Conservation (phyloP, 2,113 vertebrate species). For the Cygnus atratus region DNA sequence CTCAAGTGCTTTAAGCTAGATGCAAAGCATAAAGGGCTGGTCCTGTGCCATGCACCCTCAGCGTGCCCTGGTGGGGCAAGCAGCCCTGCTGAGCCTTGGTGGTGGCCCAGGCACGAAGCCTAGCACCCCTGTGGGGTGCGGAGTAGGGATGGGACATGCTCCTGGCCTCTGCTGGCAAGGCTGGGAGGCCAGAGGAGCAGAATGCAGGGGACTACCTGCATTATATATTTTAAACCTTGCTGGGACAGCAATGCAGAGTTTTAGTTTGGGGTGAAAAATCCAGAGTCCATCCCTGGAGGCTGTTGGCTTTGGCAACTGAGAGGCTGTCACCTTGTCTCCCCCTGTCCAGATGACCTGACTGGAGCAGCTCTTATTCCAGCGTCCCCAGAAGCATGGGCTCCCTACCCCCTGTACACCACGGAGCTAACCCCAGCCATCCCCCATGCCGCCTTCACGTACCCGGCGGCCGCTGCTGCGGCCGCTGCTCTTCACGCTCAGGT, state of each 20-base stretch:
- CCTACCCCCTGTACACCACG: slow-evolving; percentile 94
- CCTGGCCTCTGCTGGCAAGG: neutral
- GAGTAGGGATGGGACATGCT: neutral
- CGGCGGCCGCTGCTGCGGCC: slow-evolving; percentile 87
- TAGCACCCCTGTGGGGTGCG: rapidly evolving
- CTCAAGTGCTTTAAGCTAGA: neutral
- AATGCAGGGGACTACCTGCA: neutral
- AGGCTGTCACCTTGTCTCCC: neutral
- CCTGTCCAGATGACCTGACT: slow-evolving; percentile 90
- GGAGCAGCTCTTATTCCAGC: slow-evolving; percentile 96
- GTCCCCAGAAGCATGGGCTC: slow-evolving; percentile 94
- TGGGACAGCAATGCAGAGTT: neutral
- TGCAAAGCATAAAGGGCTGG: neutral
- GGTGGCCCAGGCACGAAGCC: neutral
- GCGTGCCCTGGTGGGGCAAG: neutral
- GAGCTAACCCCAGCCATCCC: slow-evolving; percentile 95
- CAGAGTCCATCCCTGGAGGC: neutral
- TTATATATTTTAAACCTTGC: neutral
- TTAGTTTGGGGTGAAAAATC: neutral
- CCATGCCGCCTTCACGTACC: slow-evolving; percentile 93
- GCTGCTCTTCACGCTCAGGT: slow-evolving; percentile 98
- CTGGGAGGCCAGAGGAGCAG: neutral
- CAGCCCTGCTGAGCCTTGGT: neutral
- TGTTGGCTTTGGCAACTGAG: neutral
- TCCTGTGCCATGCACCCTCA: neutral